Evolutionary conservation across 2,113 vertebrate genomes (phyloP).

Genomic region (Solenodon paradoxus): DNA sequence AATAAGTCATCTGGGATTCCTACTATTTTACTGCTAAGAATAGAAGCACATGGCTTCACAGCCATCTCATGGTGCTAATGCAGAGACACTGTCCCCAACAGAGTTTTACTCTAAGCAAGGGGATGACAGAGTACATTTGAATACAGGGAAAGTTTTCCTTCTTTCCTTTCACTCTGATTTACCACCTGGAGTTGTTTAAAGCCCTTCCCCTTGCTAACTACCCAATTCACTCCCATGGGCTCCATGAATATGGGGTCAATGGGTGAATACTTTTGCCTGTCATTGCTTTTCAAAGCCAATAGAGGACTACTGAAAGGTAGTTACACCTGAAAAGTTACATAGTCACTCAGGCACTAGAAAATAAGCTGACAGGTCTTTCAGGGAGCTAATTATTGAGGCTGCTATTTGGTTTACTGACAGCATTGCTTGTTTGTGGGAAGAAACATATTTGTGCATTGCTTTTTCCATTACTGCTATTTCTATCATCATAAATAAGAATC

Average conservation of each 20-base stretch:
- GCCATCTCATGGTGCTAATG: neutral
- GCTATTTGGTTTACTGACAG: slow-evolving; percentile 69
- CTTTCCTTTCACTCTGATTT: slow-evolving; percentile 19
- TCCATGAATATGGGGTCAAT: neutral
- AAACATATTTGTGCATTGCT: slow-evolving; percentile 60
- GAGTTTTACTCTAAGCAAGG: neutral
- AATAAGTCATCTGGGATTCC: slow-evolving; percentile 38
- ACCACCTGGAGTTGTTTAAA: slow-evolving; percentile 10
- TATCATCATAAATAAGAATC: slow-evolving; percentile 77
- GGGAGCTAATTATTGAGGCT: slow-evolving; percentile 67
- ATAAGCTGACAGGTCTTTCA: slow-evolving; percentile 53
- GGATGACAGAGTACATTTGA: neutral
- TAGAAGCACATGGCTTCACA: neutral
- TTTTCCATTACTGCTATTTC: slow-evolving; percentile 69
- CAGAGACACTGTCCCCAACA: neutral
- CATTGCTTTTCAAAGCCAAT: neutral
- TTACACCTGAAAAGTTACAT: slow-evolving; percentile 34
- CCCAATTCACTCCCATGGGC: neutral
- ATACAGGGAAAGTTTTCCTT: neutral
- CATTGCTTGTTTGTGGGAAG: slow-evolving; percentile 68
- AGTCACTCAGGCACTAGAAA: neutral
- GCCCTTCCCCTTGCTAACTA: neutral
- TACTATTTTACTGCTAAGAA: slow-evolving; percentile 27
- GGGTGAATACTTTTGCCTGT: neutral
- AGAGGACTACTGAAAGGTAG: neutral